Evolutionary conservation across 2,888 invertebrate genomes (phyloP).

Genomic region (Rugalucina vietnamica): DNA sequence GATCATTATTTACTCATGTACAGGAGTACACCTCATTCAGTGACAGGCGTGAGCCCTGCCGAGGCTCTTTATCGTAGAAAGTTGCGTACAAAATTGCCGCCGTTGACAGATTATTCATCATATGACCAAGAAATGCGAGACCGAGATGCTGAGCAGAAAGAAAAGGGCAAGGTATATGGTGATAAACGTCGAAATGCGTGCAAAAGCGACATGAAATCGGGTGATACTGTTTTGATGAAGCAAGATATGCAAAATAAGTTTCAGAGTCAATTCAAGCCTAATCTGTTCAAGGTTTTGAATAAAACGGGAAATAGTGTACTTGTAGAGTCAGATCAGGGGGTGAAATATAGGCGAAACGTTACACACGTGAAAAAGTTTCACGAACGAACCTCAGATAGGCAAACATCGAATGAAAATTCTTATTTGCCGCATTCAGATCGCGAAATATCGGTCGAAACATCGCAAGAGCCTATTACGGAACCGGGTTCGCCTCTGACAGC

Average conservation of each 20-base stretch:
- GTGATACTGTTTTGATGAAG: neutral
- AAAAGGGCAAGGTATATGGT: neutral
- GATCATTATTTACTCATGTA: slow-evolving; percentile 41
- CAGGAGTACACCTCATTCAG: slow-evolving; percentile 36
- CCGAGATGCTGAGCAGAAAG: neutral
- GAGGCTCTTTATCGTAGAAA: slow-evolving; percentile 39
- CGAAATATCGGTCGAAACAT: too few species aligned
- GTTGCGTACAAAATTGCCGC: slow-evolving; percentile 47
- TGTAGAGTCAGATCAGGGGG: neutral
- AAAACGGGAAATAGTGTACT: neutral
- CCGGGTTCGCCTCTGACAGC: too few species aligned
- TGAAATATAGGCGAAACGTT: neutral
- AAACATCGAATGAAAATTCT: too few species aligned
- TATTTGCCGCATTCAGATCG: too few species aligned
- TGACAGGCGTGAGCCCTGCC: slow-evolving; percentile 41
- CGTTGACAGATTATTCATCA: neutral
- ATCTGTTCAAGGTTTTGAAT: neutral
- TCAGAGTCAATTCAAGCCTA: neutral
- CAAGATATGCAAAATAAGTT: neutral
- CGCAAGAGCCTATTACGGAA: too few species aligned
- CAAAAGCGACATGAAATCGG: neutral
- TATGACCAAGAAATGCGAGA: neutral
- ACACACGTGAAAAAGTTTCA: neutral
- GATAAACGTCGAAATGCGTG: neutral
- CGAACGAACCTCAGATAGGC: too few species aligned